Conservation (phyloP, 2,113 vertebrate genomes). For the Piprites chloris region DNA sequence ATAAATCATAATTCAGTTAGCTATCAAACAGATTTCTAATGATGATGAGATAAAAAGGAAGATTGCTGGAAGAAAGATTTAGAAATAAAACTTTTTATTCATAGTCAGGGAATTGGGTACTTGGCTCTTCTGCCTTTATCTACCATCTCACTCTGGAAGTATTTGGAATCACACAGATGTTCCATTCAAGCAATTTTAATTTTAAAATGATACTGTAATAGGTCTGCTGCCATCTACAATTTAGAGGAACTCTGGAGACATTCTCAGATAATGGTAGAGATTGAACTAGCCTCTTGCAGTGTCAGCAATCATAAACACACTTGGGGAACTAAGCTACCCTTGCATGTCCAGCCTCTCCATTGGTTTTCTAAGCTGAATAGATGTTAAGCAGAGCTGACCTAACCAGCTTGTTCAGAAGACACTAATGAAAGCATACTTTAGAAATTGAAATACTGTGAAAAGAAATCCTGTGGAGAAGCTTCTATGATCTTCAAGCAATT, state of each 20-base stretch:
- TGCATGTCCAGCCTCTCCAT: not conserved
- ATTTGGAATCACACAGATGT: not conserved
- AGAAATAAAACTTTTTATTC: not conserved
- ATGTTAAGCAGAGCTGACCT: not conserved
- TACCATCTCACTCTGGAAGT: not conserved
- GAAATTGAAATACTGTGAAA: not conserved
- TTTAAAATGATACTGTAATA: not conserved
- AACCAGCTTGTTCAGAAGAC: not conserved
- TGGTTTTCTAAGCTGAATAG: not conserved
- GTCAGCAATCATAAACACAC: not conserved
- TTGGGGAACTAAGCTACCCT: not conserved
- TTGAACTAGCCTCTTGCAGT: not conserved
- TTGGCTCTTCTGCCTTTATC: not conserved
- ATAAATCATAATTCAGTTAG: not conserved
- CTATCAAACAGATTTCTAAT: not conserved
- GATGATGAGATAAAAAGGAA: not conserved
- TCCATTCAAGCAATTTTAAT: not conserved
- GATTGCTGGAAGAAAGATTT: not conserved
- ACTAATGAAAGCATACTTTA: not conserved
- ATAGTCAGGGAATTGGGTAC: not conserved
- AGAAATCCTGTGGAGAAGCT: not conserved
- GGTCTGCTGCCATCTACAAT: not conserved
- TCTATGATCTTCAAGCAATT: not conserved
- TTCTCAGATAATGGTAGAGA: not conserved
- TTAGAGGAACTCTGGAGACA: not conserved